Base-by-base conservation (phyloP, 2,113 vertebrate genomes). In the Datnioides undecimradiatus region DNA sequence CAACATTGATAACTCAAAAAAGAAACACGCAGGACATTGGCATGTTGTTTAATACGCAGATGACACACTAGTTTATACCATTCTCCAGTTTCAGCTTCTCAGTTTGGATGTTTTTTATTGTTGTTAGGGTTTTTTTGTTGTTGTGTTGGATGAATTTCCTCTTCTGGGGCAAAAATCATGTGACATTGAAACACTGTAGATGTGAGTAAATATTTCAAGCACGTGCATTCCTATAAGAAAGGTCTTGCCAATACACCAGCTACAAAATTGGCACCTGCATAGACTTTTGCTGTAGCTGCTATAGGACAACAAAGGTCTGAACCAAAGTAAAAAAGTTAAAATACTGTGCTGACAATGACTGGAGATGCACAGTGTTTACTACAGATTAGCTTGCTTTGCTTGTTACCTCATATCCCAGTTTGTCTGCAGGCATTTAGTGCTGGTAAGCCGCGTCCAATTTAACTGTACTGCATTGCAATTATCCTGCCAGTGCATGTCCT, bases 341-440 rank as follows among this genome's bases (percentile, higher is more conserved):
- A 52, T 14, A n/a, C n/a, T n/a, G n/a, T n/a, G n/a, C n/a, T n/a
- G 19, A 31, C 46, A 48, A 40, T 49, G 33, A 58, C 13, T 34
- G 48, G 41, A 69, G 60, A 57, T 52, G 36, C 31, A 73, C 64
- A 31, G 13, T 68, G 55, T 71, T 75, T 60, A 65, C 5, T 2
- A 55, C n/a, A 11, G 29, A 78, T 62, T 27, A 57, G 12, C 59
- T 27, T 34, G 25, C 10, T 52, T 23, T 45, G 62, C 67, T 83
- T 55, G 52, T 80, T 82, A 86, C 43, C 51, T 21, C 25, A 66
- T 36, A 60, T 64, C 2, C 57, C 46, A 19, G 23, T 27, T 5
- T 65, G 71, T 76, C 66, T 82, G 70, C 14, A 2, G 48, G 77
- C 70, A n/a, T 51, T 54, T 16, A 9, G 4, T 48, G 71, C 40